phyloP scores from a whole-genome alignment of 1,140 invertebrate genomes.

The Drosophila triauraria region DNA sequence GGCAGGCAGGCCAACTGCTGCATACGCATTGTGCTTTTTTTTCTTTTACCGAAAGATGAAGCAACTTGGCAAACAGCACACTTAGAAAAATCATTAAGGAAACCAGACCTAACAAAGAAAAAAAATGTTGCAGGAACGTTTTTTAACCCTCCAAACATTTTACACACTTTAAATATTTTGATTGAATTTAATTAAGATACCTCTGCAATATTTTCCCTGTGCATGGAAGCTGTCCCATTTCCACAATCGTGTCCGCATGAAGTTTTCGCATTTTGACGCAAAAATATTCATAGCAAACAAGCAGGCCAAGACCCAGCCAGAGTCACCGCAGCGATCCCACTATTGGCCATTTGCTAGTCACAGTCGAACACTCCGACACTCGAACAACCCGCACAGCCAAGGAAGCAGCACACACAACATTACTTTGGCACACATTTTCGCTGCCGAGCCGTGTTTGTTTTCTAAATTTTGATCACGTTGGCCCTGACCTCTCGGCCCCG shows the following conservation, averaged over 20 bases:
- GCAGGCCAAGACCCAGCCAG: constrained; percentile 10
- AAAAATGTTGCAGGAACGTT: background rate
- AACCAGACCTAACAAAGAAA: background rate
- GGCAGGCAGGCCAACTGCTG: constrained; percentile 33
- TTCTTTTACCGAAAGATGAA: constrained; percentile 25
- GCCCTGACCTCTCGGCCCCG: constrained; percentile 24
- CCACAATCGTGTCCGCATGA: constrained; percentile 24
- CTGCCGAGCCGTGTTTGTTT: constrained; percentile 58
- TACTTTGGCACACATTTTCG: constrained; percentile 52
- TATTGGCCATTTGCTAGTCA: constrained; percentile 71
- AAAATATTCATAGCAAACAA: constrained; percentile 73
- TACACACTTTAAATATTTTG: too few species aligned
- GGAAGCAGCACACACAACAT: constrained; percentile 6
- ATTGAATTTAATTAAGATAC: background rate
- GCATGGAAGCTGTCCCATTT: constrained; percentile 17
- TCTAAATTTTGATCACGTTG: constrained; percentile 74
- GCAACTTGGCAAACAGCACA: background rate
- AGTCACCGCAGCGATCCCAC: constrained; percentile 27
- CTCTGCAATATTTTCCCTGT: background rate
- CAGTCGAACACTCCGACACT: constrained; percentile 10
- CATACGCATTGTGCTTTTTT: constrained; percentile 56
- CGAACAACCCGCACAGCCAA: background rate
- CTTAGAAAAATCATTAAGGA: background rate
- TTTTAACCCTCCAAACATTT: background rate
- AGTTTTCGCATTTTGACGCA: constrained; percentile 72